Evolutionary conservation across 2,888 invertebrate genomes (phyloP).

Genomic region (Mesorhabditis spiculigera): DNA sequence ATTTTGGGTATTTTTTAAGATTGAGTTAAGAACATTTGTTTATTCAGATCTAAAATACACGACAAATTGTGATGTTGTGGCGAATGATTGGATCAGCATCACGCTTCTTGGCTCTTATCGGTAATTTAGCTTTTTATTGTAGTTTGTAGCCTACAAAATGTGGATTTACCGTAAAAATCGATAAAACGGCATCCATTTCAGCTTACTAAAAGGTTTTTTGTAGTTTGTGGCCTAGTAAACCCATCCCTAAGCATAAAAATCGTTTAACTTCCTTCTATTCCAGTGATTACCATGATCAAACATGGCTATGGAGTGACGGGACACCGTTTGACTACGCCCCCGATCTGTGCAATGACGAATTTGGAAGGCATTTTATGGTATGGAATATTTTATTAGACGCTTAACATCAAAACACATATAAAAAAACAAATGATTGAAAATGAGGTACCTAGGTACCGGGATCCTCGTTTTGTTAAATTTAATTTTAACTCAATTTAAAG

Average conservation of each 20-base stretch:
- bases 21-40: neutral
- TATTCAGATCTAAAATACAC: constrained; percentile 1
- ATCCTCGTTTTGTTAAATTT: too few relatives aligned
- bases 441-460: too few relatives aligned
- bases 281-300: constrained; percentile 4
- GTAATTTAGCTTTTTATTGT: neutral
- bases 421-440: too few relatives aligned
- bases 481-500: too few relatives aligned
- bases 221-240: too few relatives aligned
- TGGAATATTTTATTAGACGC: neutral
- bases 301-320: constrained; percentile 5
- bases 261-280: neutral
- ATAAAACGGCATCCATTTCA: too few relatives aligned
- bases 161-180: too few relatives aligned
- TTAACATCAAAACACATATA: too few relatives aligned
- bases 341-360: constrained; percentile 4
- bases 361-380: constrained; percentile 4
- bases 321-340: constrained; percentile 1
- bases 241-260: too few relatives aligned
- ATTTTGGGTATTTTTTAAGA: neutral
- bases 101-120: constrained; percentile 1
- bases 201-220: too few relatives aligned
- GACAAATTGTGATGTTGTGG: neutral
- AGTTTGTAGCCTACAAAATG: too few relatives aligned
- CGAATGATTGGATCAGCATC: constrained; percentile 6